Evolutionary conservation across 2,113 vertebrate species (phyloP).

Genomic region (Picathartes gymnocephalus): DNA sequence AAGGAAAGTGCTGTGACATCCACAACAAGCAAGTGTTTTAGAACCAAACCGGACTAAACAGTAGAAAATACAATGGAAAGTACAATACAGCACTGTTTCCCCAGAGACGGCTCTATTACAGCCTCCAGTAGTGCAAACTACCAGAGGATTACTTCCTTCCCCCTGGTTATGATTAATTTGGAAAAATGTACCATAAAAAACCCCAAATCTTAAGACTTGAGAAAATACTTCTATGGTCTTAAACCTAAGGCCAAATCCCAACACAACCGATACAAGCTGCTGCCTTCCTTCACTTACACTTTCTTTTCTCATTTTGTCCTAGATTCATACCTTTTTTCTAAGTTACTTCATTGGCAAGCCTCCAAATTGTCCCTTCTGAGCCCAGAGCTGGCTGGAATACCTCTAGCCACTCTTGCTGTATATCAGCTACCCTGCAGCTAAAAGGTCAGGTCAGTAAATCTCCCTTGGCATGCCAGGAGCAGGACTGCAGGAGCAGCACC

Average conservation of each 20-base stretch:
- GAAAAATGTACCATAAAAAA: background rate
- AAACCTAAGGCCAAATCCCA: background rate
- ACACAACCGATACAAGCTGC: background rate
- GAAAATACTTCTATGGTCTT: background rate
- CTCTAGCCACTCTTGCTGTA: background rate
- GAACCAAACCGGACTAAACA: slow-evolving; percentile 7
- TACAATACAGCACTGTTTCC: background rate
- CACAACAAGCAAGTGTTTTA: background rate
- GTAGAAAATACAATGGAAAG: background rate
- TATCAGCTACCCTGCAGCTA: background rate
- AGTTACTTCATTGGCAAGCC: background rate
- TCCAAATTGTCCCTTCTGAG: background rate
- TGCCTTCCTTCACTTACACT: background rate
- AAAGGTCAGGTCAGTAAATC: background rate
- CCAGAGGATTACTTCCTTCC: background rate
- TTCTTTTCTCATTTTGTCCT: background rate
- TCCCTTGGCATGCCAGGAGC: background rate
- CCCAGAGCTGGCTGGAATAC: background rate
- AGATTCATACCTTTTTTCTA: background rate
- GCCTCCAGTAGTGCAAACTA: background rate
- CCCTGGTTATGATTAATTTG: slow-evolving; percentile 17
- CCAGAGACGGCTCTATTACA: background rate
- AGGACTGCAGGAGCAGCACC: background rate
- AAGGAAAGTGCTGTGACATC: background rate
- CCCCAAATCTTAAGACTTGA: background rate